Evolutionary conservation across 2,113 vertebrate genomes (phyloP).

Genomic region (Urocolius indicus): DNA sequence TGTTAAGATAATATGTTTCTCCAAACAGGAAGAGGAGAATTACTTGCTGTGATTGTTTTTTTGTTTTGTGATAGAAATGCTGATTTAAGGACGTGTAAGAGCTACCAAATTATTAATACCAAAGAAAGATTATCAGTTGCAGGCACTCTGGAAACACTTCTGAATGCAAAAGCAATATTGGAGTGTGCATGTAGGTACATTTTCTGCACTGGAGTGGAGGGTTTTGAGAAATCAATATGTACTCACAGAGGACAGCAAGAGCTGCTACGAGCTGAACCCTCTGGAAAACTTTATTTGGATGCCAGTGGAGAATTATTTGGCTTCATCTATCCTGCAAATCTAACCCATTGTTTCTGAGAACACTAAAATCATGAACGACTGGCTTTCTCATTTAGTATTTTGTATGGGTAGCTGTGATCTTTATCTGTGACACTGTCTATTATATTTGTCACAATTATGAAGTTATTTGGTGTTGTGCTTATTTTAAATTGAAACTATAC

Average conservation of each 20-base stretch:
- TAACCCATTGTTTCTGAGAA: conserved; percentile 65
- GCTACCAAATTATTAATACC: not conserved
- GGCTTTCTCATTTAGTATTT: conserved; percentile 40
- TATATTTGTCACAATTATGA: conserved; percentile 25
- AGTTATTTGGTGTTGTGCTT: conserved; percentile 51
- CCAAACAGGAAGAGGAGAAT: not conserved
- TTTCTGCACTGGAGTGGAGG: not conserved
- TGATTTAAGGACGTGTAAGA: not conserved
- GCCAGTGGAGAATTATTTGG: conserved; percentile 43
- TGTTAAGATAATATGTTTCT: not conserved
- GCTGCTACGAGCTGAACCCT: conserved; percentile 13
- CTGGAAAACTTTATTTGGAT: conserved; percentile 60
- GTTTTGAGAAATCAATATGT: not conserved
- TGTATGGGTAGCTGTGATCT: conserved; percentile 52
- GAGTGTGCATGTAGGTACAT: not conserved
- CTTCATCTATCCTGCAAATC: conserved; percentile 32
- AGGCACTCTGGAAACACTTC: not conserved
- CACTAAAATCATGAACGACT: conserved; percentile 12
- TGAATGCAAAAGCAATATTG: not conserved
- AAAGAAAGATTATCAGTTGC: not conserved
- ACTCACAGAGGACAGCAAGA: not conserved
- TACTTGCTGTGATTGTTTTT: not conserved
- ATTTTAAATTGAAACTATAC: conserved; percentile 30
- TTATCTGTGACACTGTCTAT: conserved; percentile 50
- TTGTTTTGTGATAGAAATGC: not conserved